phyloP scores from a whole-genome alignment of 2,113 vertebrate species.

The Amphiprion percula region DNA sequence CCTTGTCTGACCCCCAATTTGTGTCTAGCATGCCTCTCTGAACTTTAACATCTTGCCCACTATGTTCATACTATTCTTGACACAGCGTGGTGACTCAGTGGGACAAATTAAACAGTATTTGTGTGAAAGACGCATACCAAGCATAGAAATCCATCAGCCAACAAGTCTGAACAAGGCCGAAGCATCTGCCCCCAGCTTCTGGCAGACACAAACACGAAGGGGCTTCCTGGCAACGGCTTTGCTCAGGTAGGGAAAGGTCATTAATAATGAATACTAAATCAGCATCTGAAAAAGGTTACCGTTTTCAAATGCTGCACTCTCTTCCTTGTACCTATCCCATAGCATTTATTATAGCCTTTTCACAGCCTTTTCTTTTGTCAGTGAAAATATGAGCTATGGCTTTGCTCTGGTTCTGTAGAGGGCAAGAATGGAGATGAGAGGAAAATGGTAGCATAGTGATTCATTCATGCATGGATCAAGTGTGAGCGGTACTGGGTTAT shows the following conservation, averaged over 20 bases:
- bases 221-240: slow-evolving; percentile 77
- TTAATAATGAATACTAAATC: slow-evolving; percentile 84
- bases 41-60: slow-evolving; percentile 64
- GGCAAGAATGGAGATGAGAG: slow-evolving; percentile 71
- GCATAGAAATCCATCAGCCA: slow-evolving; percentile 69
- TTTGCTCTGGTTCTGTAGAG: slow-evolving; percentile 61
- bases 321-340: slow-evolving; percentile 72
- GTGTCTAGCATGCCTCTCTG: slow-evolving; percentile 59
- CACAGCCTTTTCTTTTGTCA: slow-evolving; percentile 76
- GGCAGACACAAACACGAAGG: slow-evolving; percentile 70
- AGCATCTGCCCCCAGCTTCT: slow-evolving; percentile 60
- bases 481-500: slow-evolving; percentile 69
- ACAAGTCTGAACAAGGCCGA: slow-evolving; percentile 68
- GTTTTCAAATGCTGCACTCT: slow-evolving; percentile 65
- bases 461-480: slow-evolving; percentile 75
- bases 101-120: slow-evolving; percentile 74
- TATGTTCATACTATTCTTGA: slow-evolving; percentile 58
- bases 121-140: slow-evolving; percentile 56
- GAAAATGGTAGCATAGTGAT: slow-evolving; percentile 71
- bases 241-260: slow-evolving; percentile 80
- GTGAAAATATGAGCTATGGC: slow-evolving; percentile 72
- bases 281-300: slow-evolving; percentile 82
- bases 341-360: slow-evolving; percentile 82
- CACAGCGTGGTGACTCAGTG: slow-evolving; percentile 57
- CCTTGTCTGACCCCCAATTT: slow-evolving; percentile 64